Evolutionary conservation across 2,113 vertebrate genomes (phyloP), one percentile per base, ranked within the genome.

Genomic region (Zosterops borbonicus): DNA sequence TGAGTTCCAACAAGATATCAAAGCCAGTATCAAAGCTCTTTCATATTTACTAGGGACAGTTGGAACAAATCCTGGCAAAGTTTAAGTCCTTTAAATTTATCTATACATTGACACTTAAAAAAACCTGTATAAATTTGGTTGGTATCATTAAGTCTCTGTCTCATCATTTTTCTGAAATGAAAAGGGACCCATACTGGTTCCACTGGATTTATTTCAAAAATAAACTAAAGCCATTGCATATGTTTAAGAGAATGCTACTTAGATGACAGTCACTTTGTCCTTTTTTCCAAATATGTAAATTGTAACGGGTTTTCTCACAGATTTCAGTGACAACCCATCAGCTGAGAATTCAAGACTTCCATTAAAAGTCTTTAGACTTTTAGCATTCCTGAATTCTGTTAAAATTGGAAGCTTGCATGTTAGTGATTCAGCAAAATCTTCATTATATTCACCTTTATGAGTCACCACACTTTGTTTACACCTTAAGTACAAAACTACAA

Each of bases 241-340:
- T 8, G 4, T 55, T 17, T 29, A 63, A 50, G 11, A 67, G 3
- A 78, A 67, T 7, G 18, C 3, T 35, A 41, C 0, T 5, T 2
- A n/a, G 14, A 1, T 6, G 3, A 74, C 11, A 7, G 6, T 35
- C 2, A 7, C 3, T 76, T 59, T 21, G 29, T 44, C 1, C 1
- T 53, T 94, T 87, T 62, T 56, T 16, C 11, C 5, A 13, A 21
- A 27, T 47, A 11, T 3, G 0, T 37, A 65, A 73, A 49, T 76
- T 64, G 4, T 27, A 68, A 33, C 5, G 41, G 11, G 1, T 13
- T 83, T 88, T 65, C 68, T 77, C 35, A 37, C 5, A 16, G n/a
- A 20, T 44, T 80, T 83, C 37, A 33, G 5, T 59, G n/a, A 50
- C 12, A 65, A 24, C 2, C 4, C 11, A 16, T 18, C 58, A 19